Evolutionary conservation across 2,113 vertebrate species (phyloP), one percentile per base, ranked within the genome.

Genomic region (Pseudopodoces humilis): DNA sequence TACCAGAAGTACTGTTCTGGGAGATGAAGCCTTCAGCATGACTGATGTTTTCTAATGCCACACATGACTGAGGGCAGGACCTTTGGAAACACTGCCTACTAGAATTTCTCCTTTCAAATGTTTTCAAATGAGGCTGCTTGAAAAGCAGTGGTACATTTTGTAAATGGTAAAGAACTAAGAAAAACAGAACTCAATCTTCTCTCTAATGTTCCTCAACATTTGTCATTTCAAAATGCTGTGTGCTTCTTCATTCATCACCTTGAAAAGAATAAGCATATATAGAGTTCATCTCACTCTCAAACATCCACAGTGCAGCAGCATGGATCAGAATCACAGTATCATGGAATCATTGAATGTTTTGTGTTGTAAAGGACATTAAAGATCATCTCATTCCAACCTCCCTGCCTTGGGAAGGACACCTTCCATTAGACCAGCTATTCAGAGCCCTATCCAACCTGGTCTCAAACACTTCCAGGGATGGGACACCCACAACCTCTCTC

Each of bases 41-140:
- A 90, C n/a, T 78, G 85, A 68, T 84, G 39, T 70, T 92, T 96
- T 70, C 81, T 76, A 86, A 65, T 64, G 72, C 46, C 19, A 90
- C 50, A 10, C 60, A 56, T 33, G n/a, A 91, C 65, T 60, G 33
- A 87, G 58, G 47, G 56, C 81, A 82, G 41, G 63, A 79, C 71
- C 46, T 94, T 56, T 5, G 21, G 71, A 94, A 70, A 80, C 18
- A 70, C 37, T 0, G 1, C 8, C 47, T 86, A 39, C 49, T 68
- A 58, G n/a, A 92, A 46, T 43, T 71, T 89, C 84, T 91, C 39
- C 53, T 75, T 81, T 75, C 35, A 28, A 77, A 63, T 69, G 52
- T 47, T 83, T 77, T 82, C 91, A 56, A 85, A 46, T 67, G 53
- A 92, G 47, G 14, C 16, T 82, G 27, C 49, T 69, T 87, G 21